A percentile compares a stretch with the other conserved stretches of the same genome.
These are phyloP conservation scores for Lasioglossum pauxillum DNA, from an alignment of 2,888 invertebrate genomes.

Conservation along the genomic window DNA sequence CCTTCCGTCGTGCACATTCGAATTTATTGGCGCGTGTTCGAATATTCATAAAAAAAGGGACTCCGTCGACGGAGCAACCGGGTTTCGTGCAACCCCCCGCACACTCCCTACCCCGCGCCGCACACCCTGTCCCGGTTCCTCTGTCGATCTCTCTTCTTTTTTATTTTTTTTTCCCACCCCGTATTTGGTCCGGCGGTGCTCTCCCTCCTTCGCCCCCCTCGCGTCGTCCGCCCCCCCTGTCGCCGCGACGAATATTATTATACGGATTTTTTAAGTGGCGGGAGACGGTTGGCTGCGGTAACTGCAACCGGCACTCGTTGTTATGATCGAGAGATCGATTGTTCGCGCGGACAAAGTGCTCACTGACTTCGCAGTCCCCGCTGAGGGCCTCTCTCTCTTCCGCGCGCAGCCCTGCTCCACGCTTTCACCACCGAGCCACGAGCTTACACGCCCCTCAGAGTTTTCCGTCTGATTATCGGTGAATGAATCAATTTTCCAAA, in stretches of 20 bases:
- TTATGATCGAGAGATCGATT: slow-evolving; percentile 80
- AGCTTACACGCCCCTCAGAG: too few relatives aligned
- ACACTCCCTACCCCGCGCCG: neutral
- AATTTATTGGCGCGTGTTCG: slow-evolving; percentile 83
- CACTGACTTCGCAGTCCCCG: slow-evolving; percentile 76
- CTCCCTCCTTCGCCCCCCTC: slow-evolving; percentile 16
- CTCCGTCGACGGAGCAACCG: slow-evolving; percentile 65
- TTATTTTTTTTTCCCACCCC: slow-evolving; percentile 14
- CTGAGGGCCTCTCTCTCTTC: slow-evolving; percentile 25
- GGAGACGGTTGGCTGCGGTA: slow-evolving; percentile 51
- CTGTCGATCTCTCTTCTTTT: slow-evolving; percentile 16
- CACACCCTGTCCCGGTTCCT: slow-evolving; percentile 18
- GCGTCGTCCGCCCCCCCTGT: slow-evolving; percentile 40
- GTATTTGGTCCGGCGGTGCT: neutral
- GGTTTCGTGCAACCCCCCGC: slow-evolving; percentile 45
- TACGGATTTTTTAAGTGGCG: slow-evolving; percentile 69
- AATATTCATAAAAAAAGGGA: slow-evolving; percentile 81
- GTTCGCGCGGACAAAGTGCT: slow-evolving; percentile 81
- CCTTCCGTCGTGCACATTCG: slow-evolving; percentile 82
- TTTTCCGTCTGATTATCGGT: neutral
- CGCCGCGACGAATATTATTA: slow-evolving; percentile 68
- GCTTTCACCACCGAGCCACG: neutral
- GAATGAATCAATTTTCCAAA: neutral
- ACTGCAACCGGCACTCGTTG: slow-evolving; percentile 73
- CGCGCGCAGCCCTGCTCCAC: slow-evolving; percentile 14